Conservation (phyloP, 2,113 vertebrate genomes). For the Oplegnathus fasciatus region DNA sequence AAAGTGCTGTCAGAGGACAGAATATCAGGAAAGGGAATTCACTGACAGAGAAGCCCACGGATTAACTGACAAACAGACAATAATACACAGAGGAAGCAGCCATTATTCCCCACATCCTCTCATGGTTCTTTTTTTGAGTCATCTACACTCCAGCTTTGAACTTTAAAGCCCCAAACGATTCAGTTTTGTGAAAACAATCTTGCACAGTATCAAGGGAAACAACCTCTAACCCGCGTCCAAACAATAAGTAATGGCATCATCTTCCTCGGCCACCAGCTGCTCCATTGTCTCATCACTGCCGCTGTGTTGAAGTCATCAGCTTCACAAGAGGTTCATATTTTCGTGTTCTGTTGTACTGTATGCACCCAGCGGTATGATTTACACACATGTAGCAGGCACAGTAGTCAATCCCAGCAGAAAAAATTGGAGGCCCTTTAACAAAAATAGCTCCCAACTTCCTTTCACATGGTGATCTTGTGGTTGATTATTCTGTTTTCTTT, state of each 20-base stretch:
- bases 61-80: slow-evolving; percentile 54
- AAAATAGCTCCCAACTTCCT: slow-evolving; percentile 30
- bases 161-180: slow-evolving; percentile 39
- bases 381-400: slow-evolving; percentile 3
- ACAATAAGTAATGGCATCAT: slow-evolving; percentile 60
- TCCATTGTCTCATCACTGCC: slow-evolving; percentile 64
- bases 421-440: not conserved
- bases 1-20: slow-evolving; percentile 30
- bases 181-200: slow-evolving; percentile 53
- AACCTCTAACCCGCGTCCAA: slow-evolving; percentile 36
- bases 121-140: slow-evolving; percentile 37
- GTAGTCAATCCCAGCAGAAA: not conserved
- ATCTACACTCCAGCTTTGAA: slow-evolving; percentile 64
- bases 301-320: slow-evolving; percentile 12
- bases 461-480: slow-evolving; percentile 1
- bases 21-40: slow-evolving; percentile 65
- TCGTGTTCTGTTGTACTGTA: not conserved
- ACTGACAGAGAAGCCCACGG: slow-evolving; percentile 38
- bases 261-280: slow-evolving; percentile 60
- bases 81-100: slow-evolving; percentile 74
- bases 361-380: slow-evolving; percentile 4
- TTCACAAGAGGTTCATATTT: slow-evolving; percentile 24
- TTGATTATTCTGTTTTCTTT: slow-evolving; percentile 4
- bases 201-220: slow-evolving; percentile 41
- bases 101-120: slow-evolving; percentile 75